Evolutionary conservation across 2,888 invertebrate species (phyloP).

Genomic region (Agrotis clavis): DNA sequence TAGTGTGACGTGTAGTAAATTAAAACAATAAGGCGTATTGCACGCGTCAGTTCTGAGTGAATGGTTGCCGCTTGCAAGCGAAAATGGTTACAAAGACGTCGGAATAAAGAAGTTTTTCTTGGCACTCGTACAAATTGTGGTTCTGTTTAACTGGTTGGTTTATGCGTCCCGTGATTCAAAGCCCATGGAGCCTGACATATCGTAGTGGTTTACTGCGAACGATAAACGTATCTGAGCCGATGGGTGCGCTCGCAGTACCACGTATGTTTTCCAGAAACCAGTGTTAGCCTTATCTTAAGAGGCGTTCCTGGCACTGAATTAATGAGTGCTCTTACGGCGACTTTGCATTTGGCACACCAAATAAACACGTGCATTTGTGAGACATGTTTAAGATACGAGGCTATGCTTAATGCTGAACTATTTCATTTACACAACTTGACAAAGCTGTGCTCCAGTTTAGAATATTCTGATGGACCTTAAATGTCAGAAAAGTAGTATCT

Average conservation of each 20-base stretch:
- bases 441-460: slow-evolving; percentile 2
- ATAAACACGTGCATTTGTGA: slow-evolving; percentile 59
- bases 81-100: slow-evolving; percentile 71
- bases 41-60: slow-evolving; percentile 66
- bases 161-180: slow-evolving; percentile 80
- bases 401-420: slow-evolving; percentile 26
- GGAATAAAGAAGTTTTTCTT: slow-evolving; percentile 73
- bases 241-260: slow-evolving; percentile 63
- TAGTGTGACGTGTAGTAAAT: slow-evolving; percentile 79
- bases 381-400: slow-evolving; percentile 42
- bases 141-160: slow-evolving; percentile 79
- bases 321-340: slow-evolving; percentile 66
- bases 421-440: slow-evolving; percentile 14
- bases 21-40: slow-evolving; percentile 80
- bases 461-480: background rate
- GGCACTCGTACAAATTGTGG: slow-evolving; percentile 66
- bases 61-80: slow-evolving; percentile 63
- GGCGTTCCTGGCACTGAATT: slow-evolving; percentile 68
- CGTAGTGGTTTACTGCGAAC: slow-evolving; percentile 81
- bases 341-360: slow-evolving; percentile 60
- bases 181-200: slow-evolving; percentile 82
- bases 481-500: background rate
- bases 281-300: slow-evolving; percentile 68
- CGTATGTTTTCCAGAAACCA: slow-evolving; percentile 66
- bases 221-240: slow-evolving; percentile 81